A percentile compares a stretch with the other conserved stretches of the same genome.
These are phyloP conservation scores for Nomada fabriciana DNA, from an alignment of 2,888 invertebrate genomes.

Conservation along the genomic window DNA sequence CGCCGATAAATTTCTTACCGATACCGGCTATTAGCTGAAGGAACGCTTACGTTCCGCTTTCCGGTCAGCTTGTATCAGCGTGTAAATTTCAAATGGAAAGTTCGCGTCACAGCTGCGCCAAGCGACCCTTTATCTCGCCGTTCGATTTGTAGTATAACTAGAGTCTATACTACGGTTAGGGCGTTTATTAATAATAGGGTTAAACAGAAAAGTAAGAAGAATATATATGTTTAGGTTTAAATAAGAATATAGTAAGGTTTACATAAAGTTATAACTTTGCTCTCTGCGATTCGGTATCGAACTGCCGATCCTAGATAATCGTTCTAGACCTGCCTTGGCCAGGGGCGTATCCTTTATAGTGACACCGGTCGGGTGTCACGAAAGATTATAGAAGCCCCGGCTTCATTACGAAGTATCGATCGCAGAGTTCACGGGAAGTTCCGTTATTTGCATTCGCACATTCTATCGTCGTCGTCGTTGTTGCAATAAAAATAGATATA, in stretches of 20 bases:
- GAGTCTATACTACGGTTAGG: no score
- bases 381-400: constrained; percentile 55
- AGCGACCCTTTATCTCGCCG: constrained; percentile 54
- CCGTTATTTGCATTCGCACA: constrained; percentile 44
- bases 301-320: no score
- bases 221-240: no score
- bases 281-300: no score
- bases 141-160: constrained; percentile 30
- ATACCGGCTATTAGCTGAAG: constrained; percentile 45
- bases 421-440: constrained; percentile 48
- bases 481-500: neutral
- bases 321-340: no score
- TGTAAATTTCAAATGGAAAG: constrained; percentile 64
- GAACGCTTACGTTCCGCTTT: constrained; percentile 48
- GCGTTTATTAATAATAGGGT: no score
- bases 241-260: no score
- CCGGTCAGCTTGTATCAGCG: constrained; percentile 44
- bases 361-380: no score
- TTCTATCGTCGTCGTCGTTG: constrained; percentile 3
- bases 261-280: no score
- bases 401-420: constrained; percentile 62
- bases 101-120: constrained; percentile 65
- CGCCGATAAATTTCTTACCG: constrained; percentile 55
- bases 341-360: no score
- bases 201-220: no score